Conservation (phyloP, 23 tunicate genomes). For the Styela plicata region DNA sequence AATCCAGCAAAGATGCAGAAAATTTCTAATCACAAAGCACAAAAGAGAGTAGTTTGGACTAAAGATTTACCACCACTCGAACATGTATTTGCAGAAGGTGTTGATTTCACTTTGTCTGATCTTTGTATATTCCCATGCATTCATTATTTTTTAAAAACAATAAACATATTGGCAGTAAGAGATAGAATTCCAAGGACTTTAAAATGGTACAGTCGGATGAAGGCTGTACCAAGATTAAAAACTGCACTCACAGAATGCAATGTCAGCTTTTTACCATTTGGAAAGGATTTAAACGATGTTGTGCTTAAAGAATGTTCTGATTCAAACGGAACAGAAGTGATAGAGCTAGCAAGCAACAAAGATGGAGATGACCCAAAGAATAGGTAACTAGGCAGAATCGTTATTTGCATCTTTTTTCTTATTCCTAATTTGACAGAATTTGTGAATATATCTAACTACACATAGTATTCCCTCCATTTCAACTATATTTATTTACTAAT, state of each 20-base stretch:
- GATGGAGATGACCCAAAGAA: neutral
- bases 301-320: neutral
- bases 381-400: neutral
- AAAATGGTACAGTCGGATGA: slow-evolving; percentile 58
- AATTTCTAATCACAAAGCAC: neutral
- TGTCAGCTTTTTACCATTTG: slow-evolving; percentile 13
- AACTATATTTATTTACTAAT: no score
- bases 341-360: neutral
- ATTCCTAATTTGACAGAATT: no score
- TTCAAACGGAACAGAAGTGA: neutral
- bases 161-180: neutral
- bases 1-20: neutral
- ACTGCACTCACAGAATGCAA: slow-evolving; percentile 36
- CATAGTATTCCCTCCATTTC: no score
- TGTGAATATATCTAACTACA: no score
- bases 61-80: slow-evolving; percentile 85
- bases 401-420: no score
- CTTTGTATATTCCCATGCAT: slow-evolving; percentile 71
- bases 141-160: slow-evolving; percentile 35
- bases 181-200: slow-evolving; percentile 36
- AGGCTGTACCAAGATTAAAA: slow-evolving; percentile 16
- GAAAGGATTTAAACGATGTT: neutral
- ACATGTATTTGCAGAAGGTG: slow-evolving; percentile 93
- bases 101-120: slow-evolving; percentile 76
- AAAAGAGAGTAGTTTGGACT: slow-evolving; percentile 43